Evolutionary conservation across 2,888 invertebrate species (phyloP).

Genomic region (Cryptocephalus moraei): DNA sequence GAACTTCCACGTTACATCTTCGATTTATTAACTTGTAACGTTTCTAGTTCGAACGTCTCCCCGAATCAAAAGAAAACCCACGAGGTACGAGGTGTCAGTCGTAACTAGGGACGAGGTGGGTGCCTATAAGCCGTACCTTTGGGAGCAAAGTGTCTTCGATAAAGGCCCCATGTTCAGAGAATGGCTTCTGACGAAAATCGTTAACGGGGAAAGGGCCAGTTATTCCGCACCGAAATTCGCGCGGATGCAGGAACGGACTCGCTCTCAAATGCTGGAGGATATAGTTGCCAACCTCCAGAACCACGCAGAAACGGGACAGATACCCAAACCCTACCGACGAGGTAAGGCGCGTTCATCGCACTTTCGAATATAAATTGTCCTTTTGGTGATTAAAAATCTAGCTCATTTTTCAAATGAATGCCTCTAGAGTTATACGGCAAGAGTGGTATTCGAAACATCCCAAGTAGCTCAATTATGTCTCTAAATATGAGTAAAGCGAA

Average conservation of each 20-base stretch:
- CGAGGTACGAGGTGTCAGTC: slow-evolving; percentile 83
- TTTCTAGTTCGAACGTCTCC: slow-evolving; percentile 72
- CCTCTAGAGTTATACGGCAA: no score
- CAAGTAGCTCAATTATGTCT: no score
- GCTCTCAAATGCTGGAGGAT: slow-evolving; percentile 90
- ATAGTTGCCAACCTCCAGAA: slow-evolving; percentile 88
- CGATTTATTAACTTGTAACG: no score
- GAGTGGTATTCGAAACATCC: no score
- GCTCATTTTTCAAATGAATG: no score
- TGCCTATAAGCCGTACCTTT: slow-evolving; percentile 89
- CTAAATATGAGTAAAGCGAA: no score
- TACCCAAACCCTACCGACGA: slow-evolving; percentile 86
- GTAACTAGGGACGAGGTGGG: slow-evolving; percentile 91
- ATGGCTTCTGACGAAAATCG: slow-evolving; percentile 88
- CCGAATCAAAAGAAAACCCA: slow-evolving; percentile 74
- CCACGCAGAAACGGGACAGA: slow-evolving; percentile 91
- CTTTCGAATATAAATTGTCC: no score
- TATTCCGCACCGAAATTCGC: slow-evolving; percentile 94
- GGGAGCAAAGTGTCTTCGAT: slow-evolving; percentile 91
- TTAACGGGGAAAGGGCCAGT: slow-evolving; percentile 86
- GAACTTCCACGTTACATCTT: no score
- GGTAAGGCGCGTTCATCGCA: slow-evolving; percentile 36
- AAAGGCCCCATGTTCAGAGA: slow-evolving; percentile 93
- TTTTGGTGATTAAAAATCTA: no score
- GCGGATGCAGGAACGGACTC: slow-evolving; percentile 85